Evolutionary conservation across 1,140 invertebrate species (phyloP).

Genomic region (Anoplolepis gracilipes): DNA sequence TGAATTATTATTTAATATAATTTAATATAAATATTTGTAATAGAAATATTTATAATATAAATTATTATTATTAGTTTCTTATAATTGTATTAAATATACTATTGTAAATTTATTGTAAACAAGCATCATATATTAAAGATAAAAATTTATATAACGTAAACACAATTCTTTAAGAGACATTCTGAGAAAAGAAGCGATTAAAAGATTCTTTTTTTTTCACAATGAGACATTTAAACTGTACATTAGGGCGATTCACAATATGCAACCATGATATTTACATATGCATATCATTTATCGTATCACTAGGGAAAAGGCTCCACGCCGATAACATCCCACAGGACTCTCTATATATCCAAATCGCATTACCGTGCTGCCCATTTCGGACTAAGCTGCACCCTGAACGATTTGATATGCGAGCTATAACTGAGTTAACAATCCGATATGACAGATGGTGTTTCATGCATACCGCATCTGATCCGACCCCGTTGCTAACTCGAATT

Average conservation of each 20-base stretch:
- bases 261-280: conserved; percentile 83
- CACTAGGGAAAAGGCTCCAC: conserved; percentile 76
- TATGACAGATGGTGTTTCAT: conserved; percentile 83
- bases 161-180: background rate
- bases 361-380: conserved; percentile 80
- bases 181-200: background rate
- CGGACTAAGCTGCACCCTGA: conserved; percentile 78
- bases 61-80: background rate
- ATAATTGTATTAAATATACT: background rate
- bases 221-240: conserved; percentile 45
- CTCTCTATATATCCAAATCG: conserved; percentile 83
- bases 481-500: conserved; percentile 9
- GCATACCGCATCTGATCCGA: conserved; percentile 53
- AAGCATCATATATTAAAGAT: background rate
- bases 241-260: conserved; percentile 77
- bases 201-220: conserved; percentile 3
- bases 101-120: background rate
- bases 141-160: background rate
- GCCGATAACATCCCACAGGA: conserved; percentile 82
- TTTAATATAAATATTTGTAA: too few relatives aligned
- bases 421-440: conserved; percentile 82
- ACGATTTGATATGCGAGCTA: conserved; percentile 83
- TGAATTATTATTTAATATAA: background rate
- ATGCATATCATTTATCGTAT: conserved; percentile 84
- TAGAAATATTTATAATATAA: background rate